These are phyloP conservation scores for Zhengitettix transpicula DNA, from an alignment of 2,888 invertebrate species.

Conservation along the genomic window DNA sequence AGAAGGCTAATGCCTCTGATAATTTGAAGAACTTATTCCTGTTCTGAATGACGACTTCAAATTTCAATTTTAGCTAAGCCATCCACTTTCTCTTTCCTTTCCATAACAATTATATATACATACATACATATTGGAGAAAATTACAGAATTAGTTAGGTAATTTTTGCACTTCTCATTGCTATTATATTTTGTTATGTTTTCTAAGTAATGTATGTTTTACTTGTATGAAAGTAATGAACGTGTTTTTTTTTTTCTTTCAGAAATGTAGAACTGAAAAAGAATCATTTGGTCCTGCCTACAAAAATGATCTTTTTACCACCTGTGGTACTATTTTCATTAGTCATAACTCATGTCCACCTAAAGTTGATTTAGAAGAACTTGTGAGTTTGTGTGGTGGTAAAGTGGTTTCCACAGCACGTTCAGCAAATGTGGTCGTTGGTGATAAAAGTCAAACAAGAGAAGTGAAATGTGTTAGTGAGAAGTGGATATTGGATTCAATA, in stretches of 20 bases:
- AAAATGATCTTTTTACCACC: constrained; percentile 39
- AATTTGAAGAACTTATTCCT: background rate
- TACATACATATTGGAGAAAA: too few relatives aligned
- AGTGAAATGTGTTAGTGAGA: constrained; percentile 32
- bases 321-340: constrained; percentile 40
- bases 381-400: constrained; percentile 38
- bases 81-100: too few relatives aligned
- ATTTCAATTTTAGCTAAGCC: too few relatives aligned
- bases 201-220: too few relatives aligned
- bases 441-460: constrained; percentile 18
- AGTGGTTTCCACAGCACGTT: constrained; percentile 27
- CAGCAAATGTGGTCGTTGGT: constrained; percentile 39
- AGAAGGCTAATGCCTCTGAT: background rate
- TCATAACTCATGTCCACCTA: constrained; percentile 29
- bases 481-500: constrained; percentile 48
- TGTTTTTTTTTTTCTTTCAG: constrained; percentile 24
- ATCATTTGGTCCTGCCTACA: constrained; percentile 38
- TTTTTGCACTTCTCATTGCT: too few relatives aligned
- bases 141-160: too few relatives aligned
- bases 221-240: background rate
- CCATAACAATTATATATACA: too few relatives aligned
- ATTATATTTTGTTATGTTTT: too few relatives aligned
- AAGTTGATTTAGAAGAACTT: constrained; percentile 36
- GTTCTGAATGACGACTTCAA: too few relatives aligned
- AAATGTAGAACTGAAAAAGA: constrained; percentile 30